Evolutionary conservation across 2,113 vertebrate species (phyloP), one percentile per base, ranked within the genome.

Genomic region (Micronisus gabar): DNA sequence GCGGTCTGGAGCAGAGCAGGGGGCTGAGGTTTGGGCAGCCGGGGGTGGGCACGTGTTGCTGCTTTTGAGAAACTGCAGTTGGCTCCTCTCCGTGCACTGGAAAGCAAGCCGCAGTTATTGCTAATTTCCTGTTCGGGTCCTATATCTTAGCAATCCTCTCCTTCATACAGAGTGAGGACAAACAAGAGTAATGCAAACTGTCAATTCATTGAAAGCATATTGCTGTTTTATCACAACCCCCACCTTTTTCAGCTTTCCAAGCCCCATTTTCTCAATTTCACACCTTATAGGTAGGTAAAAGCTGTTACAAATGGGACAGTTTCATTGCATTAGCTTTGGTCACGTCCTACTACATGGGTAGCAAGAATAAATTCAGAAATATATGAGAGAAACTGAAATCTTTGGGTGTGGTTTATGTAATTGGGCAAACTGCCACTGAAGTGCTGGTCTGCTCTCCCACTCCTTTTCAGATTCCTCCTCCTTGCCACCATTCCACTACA

Each of bases 361-460:
- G 52, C 52, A 55, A 72, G 48, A 40, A 13, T 41, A 48, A 73
- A 16, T 66, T 86, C 81, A 88, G 70, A 93, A 91, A 40, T 40
- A 45, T 30, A 27, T 40, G 87, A 67, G 87, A 95, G 84, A 84
- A 95, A 97, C 81, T 43, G 87, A 96, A 87, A 96, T 88, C 71
- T 73, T 55, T 23, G 84, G 84, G 91, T 90, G 89, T 55, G 10
- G 89, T 58, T 82, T 43, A 40, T 75, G 32, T 50, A 40, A 16
- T 5, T 52, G 65, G 56, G 71, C 72, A 86, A 94, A 93, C 17
- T 0, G 29, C 36, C 17, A 11, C 72, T 29, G 41, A 38, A 36
- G 29, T 25, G 40, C 86, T 65, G 23, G 7, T n/a, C n/a, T 68
- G 56, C 47, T 47, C 26, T 40, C 45, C 36, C 12, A 8, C 43